These are phyloP conservation scores for Pollenia angustigena DNA, from an alignment of 2,888 invertebrate genomes.

Conservation along the genomic window DNA sequence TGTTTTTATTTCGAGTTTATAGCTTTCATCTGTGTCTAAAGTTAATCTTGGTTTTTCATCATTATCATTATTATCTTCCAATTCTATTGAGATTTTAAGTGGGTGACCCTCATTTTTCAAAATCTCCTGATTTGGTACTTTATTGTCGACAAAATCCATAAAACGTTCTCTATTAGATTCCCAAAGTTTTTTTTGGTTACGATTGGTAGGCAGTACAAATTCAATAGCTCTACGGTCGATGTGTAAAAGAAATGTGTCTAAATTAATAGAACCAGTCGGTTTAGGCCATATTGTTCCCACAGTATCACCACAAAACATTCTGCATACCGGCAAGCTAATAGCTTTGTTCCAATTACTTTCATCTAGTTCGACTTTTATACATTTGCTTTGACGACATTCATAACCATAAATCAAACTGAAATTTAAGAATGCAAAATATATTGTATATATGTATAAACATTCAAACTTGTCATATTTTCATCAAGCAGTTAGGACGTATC, in stretches of 20 bases:
- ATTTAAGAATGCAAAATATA: slow-evolving; percentile 6
- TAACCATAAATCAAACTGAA: slow-evolving; percentile 81
- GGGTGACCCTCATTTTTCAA: slow-evolving; percentile 84
- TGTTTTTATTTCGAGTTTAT: slow-evolving; percentile 79
- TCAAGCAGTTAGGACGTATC: too few species aligned
- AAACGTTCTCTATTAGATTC: slow-evolving; percentile 83
- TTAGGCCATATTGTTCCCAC: slow-evolving; percentile 85
- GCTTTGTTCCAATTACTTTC: slow-evolving; percentile 81
- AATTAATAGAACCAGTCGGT: slow-evolving; percentile 84
- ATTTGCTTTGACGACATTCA: slow-evolving; percentile 80
- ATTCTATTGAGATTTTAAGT: slow-evolving; percentile 82
- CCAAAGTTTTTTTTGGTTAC: slow-evolving; percentile 80
- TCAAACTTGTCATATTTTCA: too few species aligned
- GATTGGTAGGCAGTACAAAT: slow-evolving; percentile 78
- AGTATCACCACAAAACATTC: slow-evolving; percentile 84
- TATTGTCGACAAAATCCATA: slow-evolving; percentile 78
- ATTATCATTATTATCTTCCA: slow-evolving; percentile 76
- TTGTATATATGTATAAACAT: not conserved
- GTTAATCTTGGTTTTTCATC: slow-evolving; percentile 81
- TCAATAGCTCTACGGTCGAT: slow-evolving; percentile 83
- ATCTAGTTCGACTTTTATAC: slow-evolving; percentile 81
- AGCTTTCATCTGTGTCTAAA: slow-evolving; percentile 86
- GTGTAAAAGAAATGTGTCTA: slow-evolving; percentile 84
- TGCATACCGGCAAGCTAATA: slow-evolving; percentile 84
- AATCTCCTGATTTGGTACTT: slow-evolving; percentile 79